Evolutionary conservation across 2,888 invertebrate species (phyloP).

Genomic region (Erynnis tages): DNA sequence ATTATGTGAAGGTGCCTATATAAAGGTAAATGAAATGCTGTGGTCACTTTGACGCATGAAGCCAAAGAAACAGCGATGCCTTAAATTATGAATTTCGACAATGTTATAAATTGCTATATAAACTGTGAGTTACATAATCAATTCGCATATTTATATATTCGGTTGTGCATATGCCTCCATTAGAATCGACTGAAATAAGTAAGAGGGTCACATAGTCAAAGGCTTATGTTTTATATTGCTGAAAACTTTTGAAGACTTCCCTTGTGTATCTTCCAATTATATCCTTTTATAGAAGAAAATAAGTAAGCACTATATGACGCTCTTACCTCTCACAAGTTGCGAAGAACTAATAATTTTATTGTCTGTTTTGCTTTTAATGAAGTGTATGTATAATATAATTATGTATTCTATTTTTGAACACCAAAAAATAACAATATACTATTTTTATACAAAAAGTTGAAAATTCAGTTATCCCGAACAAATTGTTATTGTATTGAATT

Average conservation of each 20-base stretch:
- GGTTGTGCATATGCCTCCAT: constrained; percentile 2
- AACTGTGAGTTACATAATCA: neutral
- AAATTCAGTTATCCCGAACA: constrained; percentile 15
- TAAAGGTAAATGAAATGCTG: neutral
- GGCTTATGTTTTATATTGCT: neutral
- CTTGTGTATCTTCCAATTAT: neutral
- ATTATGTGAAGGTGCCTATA: neutral
- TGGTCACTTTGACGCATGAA: neutral
- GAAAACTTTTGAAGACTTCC: neutral
- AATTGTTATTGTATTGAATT: constrained; percentile 12
- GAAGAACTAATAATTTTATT: neutral
- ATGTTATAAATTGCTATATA: neutral
- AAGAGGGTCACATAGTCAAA: neutral
- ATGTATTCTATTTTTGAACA: constrained; percentile 21
- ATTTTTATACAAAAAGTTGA: constrained; percentile 18
- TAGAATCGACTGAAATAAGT: neutral
- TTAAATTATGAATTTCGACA: constrained; percentile 4
- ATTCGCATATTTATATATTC: neutral
- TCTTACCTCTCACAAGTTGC: neutral
- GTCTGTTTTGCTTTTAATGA: constrained; percentile 5
- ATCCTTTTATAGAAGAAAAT: neutral
- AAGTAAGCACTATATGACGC: neutral
- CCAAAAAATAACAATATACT: constrained; percentile 26
- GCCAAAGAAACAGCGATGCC: constrained; percentile 10
- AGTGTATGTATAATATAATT: constrained; percentile 10